Base-by-base conservation (phyloP, 1,140 invertebrate genomes). In the Ceratosolen fusciceps region DNA sequence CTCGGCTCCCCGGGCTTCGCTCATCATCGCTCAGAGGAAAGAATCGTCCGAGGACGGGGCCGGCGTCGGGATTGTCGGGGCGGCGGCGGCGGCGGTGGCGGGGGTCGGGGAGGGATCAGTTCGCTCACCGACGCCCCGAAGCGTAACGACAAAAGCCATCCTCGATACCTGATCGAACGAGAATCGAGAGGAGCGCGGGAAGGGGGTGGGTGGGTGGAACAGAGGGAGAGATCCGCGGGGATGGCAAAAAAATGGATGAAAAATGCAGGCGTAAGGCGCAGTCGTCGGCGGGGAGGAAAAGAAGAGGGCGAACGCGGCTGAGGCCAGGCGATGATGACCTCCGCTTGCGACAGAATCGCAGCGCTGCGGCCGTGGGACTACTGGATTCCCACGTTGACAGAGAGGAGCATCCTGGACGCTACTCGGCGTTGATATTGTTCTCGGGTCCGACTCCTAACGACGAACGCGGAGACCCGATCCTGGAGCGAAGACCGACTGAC, bases 301-400 rank as follows among this genome's bases (percentile, higher is more conserved):
- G n/a, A n/a, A n/a, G n/a, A n/a, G n/a, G n/a, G n/a, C n/a, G n/a
- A n/a, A n/a, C n/a, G n/a, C n/a, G n/a, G n/a, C n/a, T n/a, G n/a
- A n/a, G n/a, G n/a, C n/a, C n/a, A n/a, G n/a, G 31, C 21, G 65
- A 49, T 16, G 26, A 54, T 0, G 29, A 49, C 26, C n/a, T n/a
- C n/a, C 39, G 39, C 39, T 43, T 43, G 24, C 26, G 14, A 49
- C n/a, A 75, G 81, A 84, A 85, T 82, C 83, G 81, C 80, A 81
- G 82, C 81, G 82, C 81, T 79, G 82, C 60, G 71, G 77, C 65
- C 82, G 81, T 81, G 80, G 83, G 81, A 80, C 81, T 1, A 1
- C 79, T 67, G 79, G 73, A 79, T 85, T 86, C 85, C 83, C 85
- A 86, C 85, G 85, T 83, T 83, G 84, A 84, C 82, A 56, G 26